Evolutionary conservation across 2,797 vertebrate genomes (phyloP).

Genomic region (Parambassis ranga): DNA sequence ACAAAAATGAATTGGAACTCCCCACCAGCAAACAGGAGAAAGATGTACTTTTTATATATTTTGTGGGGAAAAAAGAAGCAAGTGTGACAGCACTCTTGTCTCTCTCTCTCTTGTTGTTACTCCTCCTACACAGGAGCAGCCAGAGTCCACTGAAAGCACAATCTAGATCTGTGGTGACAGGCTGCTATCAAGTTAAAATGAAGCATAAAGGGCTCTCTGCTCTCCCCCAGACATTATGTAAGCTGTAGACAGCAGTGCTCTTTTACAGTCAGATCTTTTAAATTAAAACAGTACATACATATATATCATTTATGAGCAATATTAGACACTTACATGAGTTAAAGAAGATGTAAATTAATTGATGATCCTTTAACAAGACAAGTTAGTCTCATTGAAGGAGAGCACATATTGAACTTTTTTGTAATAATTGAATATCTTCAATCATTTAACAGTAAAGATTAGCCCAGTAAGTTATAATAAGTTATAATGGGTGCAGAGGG

Average conservation of each 20-base stretch:
- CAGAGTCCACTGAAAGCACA: conserved; percentile 20
- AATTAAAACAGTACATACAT: conserved; percentile 31
- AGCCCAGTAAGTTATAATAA: no score
- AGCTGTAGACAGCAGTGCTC: conserved; percentile 26
- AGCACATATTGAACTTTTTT: no score
- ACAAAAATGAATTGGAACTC: conserved; percentile 9
- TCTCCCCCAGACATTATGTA: conserved; percentile 17
- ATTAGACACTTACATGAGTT: no score
- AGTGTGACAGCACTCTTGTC: conserved; percentile 4
- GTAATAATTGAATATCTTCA: no score
- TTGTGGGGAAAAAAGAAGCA: not conserved
- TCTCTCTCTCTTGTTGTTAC: conserved; percentile 34
- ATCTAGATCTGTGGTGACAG: conserved; percentile 41
- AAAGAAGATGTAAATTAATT: no score
- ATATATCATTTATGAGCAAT: no score
- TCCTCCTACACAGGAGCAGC: conserved; percentile 35
- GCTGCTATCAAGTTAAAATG: conserved; percentile 35
- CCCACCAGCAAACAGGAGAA: not conserved
- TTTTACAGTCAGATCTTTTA: conserved; percentile 22
- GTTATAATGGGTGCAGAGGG: no score
- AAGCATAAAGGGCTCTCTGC: conserved; percentile 27
- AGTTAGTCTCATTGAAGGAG: no score
- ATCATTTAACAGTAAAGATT: no score
- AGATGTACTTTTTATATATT: not conserved
- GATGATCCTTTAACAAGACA: no score